Evolutionary conservation across 2,888 invertebrate species (phyloP).

Genomic region (Gisinianus flammeolus): DNA sequence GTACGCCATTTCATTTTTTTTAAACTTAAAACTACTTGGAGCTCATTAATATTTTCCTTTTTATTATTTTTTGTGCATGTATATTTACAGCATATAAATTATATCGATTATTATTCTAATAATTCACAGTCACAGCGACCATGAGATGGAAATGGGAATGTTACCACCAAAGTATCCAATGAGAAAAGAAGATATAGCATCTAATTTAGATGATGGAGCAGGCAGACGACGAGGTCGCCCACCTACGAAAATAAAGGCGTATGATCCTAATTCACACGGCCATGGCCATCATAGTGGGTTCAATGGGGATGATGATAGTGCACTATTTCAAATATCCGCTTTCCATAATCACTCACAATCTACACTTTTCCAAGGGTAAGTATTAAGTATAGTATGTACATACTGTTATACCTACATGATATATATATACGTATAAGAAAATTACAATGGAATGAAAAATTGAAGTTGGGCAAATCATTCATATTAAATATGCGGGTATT

Average conservation of each 20-base stretch:
- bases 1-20: conserved; percentile 24
- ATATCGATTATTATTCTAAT: neutral
- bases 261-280: neutral
- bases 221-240: conserved; percentile 30
- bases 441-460: no score
- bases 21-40: neutral
- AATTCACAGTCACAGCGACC: conserved; percentile 4
- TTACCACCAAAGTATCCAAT: conserved; percentile 60
- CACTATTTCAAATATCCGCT: conserved; percentile 52
- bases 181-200: conserved; percentile 42
- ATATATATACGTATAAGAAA: no score
- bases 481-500: neutral
- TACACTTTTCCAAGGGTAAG: conserved; percentile 39
- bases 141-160: conserved; percentile 62
- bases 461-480: neutral
- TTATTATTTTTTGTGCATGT: no score
- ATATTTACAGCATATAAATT: neutral
- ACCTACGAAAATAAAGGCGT: conserved; percentile 9
- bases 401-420: no score
- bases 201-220: conserved; percentile 10
- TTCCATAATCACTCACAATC: conserved; percentile 43
- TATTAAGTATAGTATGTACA: no score
- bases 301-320: conserved; percentile 35
- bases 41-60: neutral
- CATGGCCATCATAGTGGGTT: conserved; percentile 26